Evolutionary conservation across 2,888 invertebrate species (phyloP), one percentile per base, ranked within the genome.

Genomic region (Caenorhabditis macrosperma): DNA sequence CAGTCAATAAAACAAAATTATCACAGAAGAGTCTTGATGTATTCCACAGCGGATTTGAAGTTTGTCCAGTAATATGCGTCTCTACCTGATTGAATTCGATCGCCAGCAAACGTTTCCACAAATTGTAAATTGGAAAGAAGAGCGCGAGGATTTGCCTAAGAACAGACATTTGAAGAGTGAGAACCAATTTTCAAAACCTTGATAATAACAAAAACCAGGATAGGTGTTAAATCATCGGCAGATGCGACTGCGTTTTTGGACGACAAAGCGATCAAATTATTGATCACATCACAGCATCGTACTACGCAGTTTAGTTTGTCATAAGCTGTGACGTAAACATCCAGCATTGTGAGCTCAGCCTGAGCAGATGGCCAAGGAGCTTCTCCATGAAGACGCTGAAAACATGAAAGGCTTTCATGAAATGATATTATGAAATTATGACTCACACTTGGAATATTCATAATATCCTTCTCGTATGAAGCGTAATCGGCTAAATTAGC

Each of bases 41-140:
- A 97, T 92, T 97, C 96, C 66, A 97, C 95, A 57, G 96, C 96
- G 0, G 97, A 95, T 90, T 95, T 95, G 92, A 98, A 97, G 92
- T 97, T 96, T 67, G 96, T 97, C 98, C 97, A 98, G 94, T 96
- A 97, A 92, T 98, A 99, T 88, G 95, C 94, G 89, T 96, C 84
- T n/a, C 64, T 44, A 17, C 75, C 96, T 59, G 96, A 96, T 38
- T 93, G 93, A 67, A 97, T 93, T 9, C 55, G 48, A n/a, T 77
- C 93, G 71, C 94, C 95, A 90, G 95, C 95, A 91, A 96, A 95
- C 87, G 95, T 96, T 91, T 94, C 95, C 84, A 99, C 96, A 91
- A 96, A 96, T 92, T 98, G 96, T 85, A 98, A 94, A 30, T 96
- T 97, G 12, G 97, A 97, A 75, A 98, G 93, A 78, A 98, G 93